Base-by-base conservation (phyloP, 2,888 invertebrate species). In the Schrankia costaestrigalis region DNA sequence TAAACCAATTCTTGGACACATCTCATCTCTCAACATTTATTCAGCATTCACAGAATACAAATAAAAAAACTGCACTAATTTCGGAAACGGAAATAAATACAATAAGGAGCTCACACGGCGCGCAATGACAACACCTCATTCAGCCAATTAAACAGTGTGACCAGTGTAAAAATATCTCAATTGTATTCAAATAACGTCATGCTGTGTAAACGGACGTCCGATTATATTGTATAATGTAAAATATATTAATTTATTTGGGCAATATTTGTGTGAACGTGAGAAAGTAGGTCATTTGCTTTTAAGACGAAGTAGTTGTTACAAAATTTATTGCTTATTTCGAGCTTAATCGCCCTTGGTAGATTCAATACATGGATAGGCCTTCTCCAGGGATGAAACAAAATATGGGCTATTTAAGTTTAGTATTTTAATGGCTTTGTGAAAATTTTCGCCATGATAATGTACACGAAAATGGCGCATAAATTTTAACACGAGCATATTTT, bases 121-220 rank as follows among this genome's bases (percentile, higher is more conserved):
- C 29, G 50, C 60, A 63, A 57, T 59, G 63, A 66, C 67, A 70
- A 67, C 72, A 69, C 55, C 37, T 58, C 48, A 64, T 68, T 70
- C 63, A 56, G 48, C 54, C 56, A 66, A 62, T 61, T 56, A 54
- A 54, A 57, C 11, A 32, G 35, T 50, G 44, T 54, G 39, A 25
- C 58, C 55, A 49, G 42, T 43, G 56, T 47, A 39, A 54, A 51
- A 58, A 54, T 54, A 50, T 47, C 31, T 41, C 32, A 34, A 26
- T 50, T n/a, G n/a, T n/a, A 44, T 52, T 39, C 40, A 41, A 12
- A 10, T 32, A 40, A 34, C 12, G 29, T 46, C 56, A 56, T 52
- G 56, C 66, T 62, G 66, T 10, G 62, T 43, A 41, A 40, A 64
- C 62, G 70, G 64, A 72, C 71, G 41, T 78, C 76, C 78, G 74